These are phyloP conservation scores for Drosophila persimilis DNA, from an alignment of 1,140 invertebrate species.

Conservation along the genomic window DNA sequence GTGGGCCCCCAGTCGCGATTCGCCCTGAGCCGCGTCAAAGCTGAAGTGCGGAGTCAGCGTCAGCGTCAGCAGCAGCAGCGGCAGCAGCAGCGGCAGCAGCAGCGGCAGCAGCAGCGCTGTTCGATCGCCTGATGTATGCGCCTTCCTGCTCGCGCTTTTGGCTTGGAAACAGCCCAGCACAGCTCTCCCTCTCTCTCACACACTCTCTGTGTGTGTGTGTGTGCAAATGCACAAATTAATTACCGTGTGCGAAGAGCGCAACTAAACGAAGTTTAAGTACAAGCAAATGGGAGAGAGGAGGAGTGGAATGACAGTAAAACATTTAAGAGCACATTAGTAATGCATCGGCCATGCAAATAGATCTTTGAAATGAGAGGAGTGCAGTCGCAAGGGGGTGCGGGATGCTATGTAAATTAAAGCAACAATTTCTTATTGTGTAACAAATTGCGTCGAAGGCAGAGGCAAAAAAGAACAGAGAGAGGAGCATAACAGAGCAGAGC, in stretches of 20 bases:
- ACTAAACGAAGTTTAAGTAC: slow-evolving; percentile 39
- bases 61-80: slow-evolving; percentile 7
- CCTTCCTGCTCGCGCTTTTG: slow-evolving; percentile 19
- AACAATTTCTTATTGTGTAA: slow-evolving; percentile 74
- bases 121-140: slow-evolving; percentile 67
- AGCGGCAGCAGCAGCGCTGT: slow-evolving; percentile 32
- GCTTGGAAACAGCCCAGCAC: not conserved
- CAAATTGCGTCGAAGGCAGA: slow-evolving; percentile 60
- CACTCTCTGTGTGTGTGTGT: slow-evolving; percentile 7
- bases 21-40: not conserved
- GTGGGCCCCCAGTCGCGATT: slow-evolving; percentile 18
- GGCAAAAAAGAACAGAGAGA: slow-evolving; percentile 38
- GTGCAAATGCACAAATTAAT: slow-evolving; percentile 46
- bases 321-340: slow-evolving; percentile 17
- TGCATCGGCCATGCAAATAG: not conserved
- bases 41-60: slow-evolving; percentile 35
- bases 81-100: slow-evolving; percentile 13
- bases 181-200: slow-evolving; percentile 19
- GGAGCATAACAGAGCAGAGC: slow-evolving; percentile 24
- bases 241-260: slow-evolving; percentile 27
- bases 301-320: not conserved
- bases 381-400: no score
- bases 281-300: slow-evolving; percentile 10
- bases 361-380: not conserved
- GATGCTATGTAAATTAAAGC: slow-evolving; percentile 29